A percentile compares a stretch with the other conserved stretches of the same genome.
phyloP scores from a whole-genome alignment of 2,888 invertebrate genomes.

The Eristalis tenax region DNA sequence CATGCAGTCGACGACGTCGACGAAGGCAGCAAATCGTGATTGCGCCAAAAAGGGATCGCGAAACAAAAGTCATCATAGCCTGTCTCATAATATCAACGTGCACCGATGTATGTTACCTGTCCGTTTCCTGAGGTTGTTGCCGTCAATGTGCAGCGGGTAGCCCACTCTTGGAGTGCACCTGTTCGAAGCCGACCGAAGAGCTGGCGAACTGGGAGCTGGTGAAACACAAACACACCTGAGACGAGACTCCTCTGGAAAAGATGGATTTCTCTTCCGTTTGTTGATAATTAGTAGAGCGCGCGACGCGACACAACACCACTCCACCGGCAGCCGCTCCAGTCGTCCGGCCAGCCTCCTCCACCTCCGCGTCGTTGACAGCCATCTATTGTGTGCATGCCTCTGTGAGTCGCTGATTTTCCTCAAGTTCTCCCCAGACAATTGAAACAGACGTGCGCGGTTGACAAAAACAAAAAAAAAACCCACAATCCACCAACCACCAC shows the following conservation, averaged over 20 bases:
- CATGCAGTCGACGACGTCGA: neutral
- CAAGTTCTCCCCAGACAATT: conserved; percentile 44
- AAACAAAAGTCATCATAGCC: conserved; percentile 50
- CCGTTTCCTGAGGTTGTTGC: conserved; percentile 41
- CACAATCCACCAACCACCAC: conserved; percentile 2
- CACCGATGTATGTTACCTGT: conserved; percentile 1
- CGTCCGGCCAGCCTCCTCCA: neutral
- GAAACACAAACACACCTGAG: conserved; percentile 39
- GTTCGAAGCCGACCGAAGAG: neutral
- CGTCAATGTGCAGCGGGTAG: neutral
- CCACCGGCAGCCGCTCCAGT: neutral
- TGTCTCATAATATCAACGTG: conserved; percentile 30
- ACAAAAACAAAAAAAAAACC: conserved; percentile 31
- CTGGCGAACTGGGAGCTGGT: neutral
- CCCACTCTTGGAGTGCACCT: conserved; percentile 48
- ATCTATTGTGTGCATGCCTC: conserved; percentile 22
- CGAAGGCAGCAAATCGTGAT: conserved; percentile 46
- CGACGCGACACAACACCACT: conserved; percentile 51
- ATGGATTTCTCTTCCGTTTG: conserved; percentile 67
- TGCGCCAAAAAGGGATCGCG: conserved; percentile 51
- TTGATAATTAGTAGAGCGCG: conserved; percentile 71
- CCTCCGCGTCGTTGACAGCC: neutral
- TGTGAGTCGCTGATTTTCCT: conserved; percentile 23
- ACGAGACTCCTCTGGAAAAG: conserved; percentile 29
- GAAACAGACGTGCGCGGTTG: conserved; percentile 53